Conservation (phyloP, 92 coral and sea anemone genomes). For the Anthopleura xanthogrammica region DNA sequence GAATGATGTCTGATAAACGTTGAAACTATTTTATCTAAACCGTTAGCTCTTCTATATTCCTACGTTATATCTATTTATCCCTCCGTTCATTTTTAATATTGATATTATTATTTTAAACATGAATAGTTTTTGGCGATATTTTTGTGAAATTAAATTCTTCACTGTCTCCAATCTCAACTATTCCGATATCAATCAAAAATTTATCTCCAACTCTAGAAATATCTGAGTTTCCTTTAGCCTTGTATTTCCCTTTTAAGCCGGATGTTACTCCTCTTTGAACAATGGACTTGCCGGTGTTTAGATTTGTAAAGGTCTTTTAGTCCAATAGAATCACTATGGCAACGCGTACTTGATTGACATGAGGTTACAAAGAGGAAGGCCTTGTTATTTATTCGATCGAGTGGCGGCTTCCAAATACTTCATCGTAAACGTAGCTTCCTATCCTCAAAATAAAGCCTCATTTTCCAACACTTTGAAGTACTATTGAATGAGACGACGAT, state of each 20-base stretch:
- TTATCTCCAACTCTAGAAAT: not conserved
- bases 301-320: not conserved
- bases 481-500: not conserved
- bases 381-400: not conserved
- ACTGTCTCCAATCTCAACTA: not conserved
- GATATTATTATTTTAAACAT: no score
- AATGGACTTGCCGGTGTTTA: not conserved
- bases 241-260: not conserved
- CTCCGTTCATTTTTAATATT: no score
- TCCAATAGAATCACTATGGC: slow-evolving; percentile 22
- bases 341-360: slow-evolving; percentile 23
- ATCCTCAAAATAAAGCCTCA: slow-evolving; percentile 9
- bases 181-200: not conserved
- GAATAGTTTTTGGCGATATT: not conserved
- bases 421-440: slow-evolving; percentile 29
- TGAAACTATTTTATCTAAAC: not conserved
- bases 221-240: not conserved
- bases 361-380: slow-evolving; percentile 19
- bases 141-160: not conserved
- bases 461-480: slow-evolving; percentile 23
- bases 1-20: not conserved
- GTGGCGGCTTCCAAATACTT: slow-evolving; percentile 27
- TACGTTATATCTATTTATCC: no score
- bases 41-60: not conserved
- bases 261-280: not conserved